Evolutionary conservation across 2,888 invertebrate genomes (phyloP).

Genomic region (Acrobasis repandana): DNA sequence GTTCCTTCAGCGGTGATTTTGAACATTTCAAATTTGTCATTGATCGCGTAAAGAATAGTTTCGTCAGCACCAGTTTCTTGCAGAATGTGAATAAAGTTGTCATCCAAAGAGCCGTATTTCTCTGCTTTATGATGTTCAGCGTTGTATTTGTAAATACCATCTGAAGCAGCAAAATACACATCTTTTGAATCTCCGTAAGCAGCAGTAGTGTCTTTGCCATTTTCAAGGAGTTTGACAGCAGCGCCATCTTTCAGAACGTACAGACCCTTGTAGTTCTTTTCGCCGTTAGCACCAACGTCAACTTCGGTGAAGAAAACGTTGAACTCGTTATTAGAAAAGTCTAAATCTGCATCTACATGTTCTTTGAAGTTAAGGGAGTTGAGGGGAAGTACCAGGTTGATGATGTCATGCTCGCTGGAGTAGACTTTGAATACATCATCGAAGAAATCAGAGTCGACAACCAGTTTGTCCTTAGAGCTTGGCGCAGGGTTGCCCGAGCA

Average conservation of each 20-base stretch:
- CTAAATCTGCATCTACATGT: constrained; percentile 19
- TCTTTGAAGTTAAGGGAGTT: constrained; percentile 41
- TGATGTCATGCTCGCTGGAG: constrained; percentile 46
- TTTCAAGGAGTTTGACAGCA: constrained; percentile 45
- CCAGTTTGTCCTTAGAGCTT: constrained; percentile 33
- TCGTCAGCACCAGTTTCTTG: constrained; percentile 48
- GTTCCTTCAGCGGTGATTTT: constrained; percentile 59
- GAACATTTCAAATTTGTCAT: constrained; percentile 51
- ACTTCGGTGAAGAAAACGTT: constrained; percentile 46
- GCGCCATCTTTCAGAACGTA: constrained; percentile 40
- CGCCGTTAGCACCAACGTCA: constrained; percentile 37
- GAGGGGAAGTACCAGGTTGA: constrained; percentile 43
- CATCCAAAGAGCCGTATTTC: constrained; percentile 55
- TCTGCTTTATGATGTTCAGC: constrained; percentile 39
- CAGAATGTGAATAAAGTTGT: constrained; percentile 50
- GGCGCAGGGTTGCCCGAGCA: constrained; percentile 40
- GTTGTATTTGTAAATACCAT: constrained; percentile 55
- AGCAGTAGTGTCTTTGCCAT: constrained; percentile 47
- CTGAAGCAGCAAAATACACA: constrained; percentile 52
- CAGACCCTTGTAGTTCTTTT: constrained; percentile 46
- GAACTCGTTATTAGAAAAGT: constrained; percentile 25
- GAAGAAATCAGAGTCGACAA: constrained; percentile 41
- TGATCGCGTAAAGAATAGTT: constrained; percentile 51
- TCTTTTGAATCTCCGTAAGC: constrained; percentile 38
- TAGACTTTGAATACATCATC: constrained; percentile 37